Conservation (phyloP, 92 coral and sea anemone genomes). For the Zoanthus sansibaricus region DNA sequence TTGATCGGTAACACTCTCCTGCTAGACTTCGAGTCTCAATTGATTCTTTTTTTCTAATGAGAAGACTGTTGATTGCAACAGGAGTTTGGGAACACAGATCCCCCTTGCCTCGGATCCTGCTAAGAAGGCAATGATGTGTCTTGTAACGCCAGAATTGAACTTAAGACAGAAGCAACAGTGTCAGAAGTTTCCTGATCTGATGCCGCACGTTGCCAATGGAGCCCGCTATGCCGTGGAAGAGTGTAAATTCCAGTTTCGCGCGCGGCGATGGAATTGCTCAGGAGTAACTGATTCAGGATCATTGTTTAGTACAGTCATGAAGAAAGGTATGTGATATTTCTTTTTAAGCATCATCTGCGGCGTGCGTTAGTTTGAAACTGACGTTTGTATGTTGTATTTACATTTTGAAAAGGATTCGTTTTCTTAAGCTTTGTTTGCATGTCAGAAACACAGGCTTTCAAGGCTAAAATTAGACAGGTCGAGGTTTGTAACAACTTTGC, state of each 20-base stretch:
- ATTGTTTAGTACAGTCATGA: constrained; percentile 84
- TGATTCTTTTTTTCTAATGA: constrained; percentile 42
- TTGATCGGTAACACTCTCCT: constrained; percentile 27
- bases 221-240: constrained; percentile 87
- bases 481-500: constrained; percentile 17
- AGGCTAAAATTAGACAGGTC: constrained; percentile 46
- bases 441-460: constrained; percentile 39
- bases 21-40: constrained; percentile 13
- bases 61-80: constrained; percentile 44
- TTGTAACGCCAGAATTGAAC: constrained; percentile 82
- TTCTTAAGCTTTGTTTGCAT: constrained; percentile 64
- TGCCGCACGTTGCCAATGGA: constrained; percentile 91
- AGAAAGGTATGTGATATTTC: constrained; percentile 71
- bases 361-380: constrained; percentile 62
- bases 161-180: constrained; percentile 85
- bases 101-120: constrained; percentile 83
- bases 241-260: constrained; percentile 87
- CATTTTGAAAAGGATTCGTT: constrained; percentile 73
- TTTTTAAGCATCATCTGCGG: constrained; percentile 54
- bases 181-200: constrained; percentile 85
- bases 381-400: constrained; percentile 81
- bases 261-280: constrained; percentile 97
- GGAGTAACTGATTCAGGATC: constrained; percentile 89
- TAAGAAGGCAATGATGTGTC: constrained; percentile 80
- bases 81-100: constrained; percentile 87